Base-by-base conservation (phyloP, 2,113 vertebrate genomes). In the Phaethon lepturus region DNA sequence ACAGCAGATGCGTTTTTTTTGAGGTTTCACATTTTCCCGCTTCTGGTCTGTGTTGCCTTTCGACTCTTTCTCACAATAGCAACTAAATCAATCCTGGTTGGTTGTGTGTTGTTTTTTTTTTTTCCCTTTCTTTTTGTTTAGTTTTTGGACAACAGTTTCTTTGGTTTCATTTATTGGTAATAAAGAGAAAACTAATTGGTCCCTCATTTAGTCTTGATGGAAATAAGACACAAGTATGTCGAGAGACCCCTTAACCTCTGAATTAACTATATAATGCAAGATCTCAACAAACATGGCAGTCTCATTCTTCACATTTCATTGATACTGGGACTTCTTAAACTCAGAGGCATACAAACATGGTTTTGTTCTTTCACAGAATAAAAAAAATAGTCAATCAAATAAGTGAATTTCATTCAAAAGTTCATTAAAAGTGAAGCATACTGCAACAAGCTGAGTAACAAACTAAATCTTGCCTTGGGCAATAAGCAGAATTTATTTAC, bases 401-500 rank as follows among this genome's bases (percentile, higher is more conserved):
- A 94, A 95, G 49, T 71, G 31, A 15, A 73, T 94, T 90, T 86
- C 81, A 92, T 95, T 94, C 67, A 64, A 71, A 94, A 94, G 59
- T 93, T 97, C 85, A 92, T 97, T 97, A 95, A 66, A 96, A 95
- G 78, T 63, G 38, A 94, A 83, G 68, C 67, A 88, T 77, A 45
- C 67, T 83, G 78, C 78, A 86, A 90, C 35, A 79, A 90, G 44
- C 90, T 79, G 69, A 75, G 71, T 82, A 93, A 83, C 88, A 93
- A 95, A 93, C 75, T 93, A 71, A 49, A 93, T 88, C 67, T 93
- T 96, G 92, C 97, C 82, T 93, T 90, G 68, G 88, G 95, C 92
- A 97, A 92, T 22, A 88, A 83, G 67, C 71, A 94, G 82, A 90
- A 96, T 95, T 96, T 96, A 94, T 93, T 96, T 94, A 90, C 63